Base-by-base conservation (phyloP, 2,113 vertebrate species). In the Blennius ocellaris region DNA sequence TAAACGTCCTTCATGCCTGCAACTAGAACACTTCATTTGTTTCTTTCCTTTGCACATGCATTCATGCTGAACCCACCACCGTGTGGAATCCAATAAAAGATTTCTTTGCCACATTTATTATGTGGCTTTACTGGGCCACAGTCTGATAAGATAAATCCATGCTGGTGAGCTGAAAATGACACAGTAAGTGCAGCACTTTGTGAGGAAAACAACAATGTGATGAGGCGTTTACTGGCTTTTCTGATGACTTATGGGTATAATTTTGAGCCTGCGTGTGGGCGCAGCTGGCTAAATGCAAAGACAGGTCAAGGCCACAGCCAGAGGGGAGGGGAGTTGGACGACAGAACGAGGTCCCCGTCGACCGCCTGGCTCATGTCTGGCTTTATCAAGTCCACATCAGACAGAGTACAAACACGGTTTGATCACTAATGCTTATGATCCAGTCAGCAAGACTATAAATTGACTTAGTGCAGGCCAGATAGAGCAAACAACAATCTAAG, bases 291-390 rank as follows among this genome's bases (percentile, higher is more conserved):
- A 16, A 52, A 59, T 50, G 57, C 16, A 78, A 69, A 59, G 41
- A 54, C 21, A 45, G 72, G 72, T 66, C 54, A 66, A 65, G 60
- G 52, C 55, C 61, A 47, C 43, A 50, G 49, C 50, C 55, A 12
- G n/a, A 61, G 11, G 17, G 40, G 16, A 36, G 30, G 50, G 40
- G 16, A 15, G 11, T 21, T 16, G 8, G 7, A 0, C 39, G 43
- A 50, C 16, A 66, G 44, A 49, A 43, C 52, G 44, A 61, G 55
- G 63, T 67, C 47, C 16, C 6, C 38, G 36, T 67, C 41, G 38
- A 12, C 30, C 8, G 1, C 44, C 37, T 30, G 17, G 7, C 15
- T 12, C 61, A 60, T 54, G 16, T 59, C 66, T 40, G 14, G 36
- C n/a, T 51, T 2, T 7, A 9, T 36, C 15, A 68, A 57, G 36